Evolutionary conservation across 2,113 vertebrate genomes (phyloP), one percentile per base, ranked within the genome.

Genomic region (Syngnathoides biaculeatus): DNA sequence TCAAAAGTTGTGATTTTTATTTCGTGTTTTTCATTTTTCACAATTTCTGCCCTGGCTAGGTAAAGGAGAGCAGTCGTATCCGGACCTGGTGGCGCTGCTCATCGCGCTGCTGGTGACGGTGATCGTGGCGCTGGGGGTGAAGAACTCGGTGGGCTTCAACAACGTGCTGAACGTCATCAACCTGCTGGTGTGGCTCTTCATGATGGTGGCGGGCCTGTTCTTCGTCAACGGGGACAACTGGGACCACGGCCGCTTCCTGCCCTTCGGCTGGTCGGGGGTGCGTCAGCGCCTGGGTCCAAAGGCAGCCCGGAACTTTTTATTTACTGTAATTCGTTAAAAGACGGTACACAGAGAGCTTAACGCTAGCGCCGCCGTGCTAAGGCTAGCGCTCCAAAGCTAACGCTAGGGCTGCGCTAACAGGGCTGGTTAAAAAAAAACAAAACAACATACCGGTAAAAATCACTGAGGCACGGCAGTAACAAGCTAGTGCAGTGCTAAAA

Each of bases 91-190:
- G 76, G 97, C 97, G 24, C 83, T 99, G 80, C 80, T 97, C 61
- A 99, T 99, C 1, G 95, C 95, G 0, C 76, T 97, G 68, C 74
- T 97, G 13, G 96, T 99, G 85, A 98, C 97, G 0, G 86, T 95
- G 82, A 93, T 98, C 0, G 94, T 99, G 1, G 94, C 95, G 5
- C 75, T 98, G 69, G 97, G 97, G 0, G 97, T 98, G 76, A 99
- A 98, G 88, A 99, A 99, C 75, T 99, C 97, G 0, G 95, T 99
- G 79, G 95, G 96, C 42, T 93, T 98, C 89, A 99, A 99, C 92
- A 98, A 99, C 0, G 88, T 92, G 26, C 92, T 98, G 78, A 99
- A 98, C 0, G 88, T 98, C 72, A 93, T 98, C 77, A 98, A 99
- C 82, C 84, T 99, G 85, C 87, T 92, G 0, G 97, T 98, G 40